Evolutionary conservation across 2,888 invertebrate species (phyloP).

Genomic region (Caenorhabditis japonica): DNA sequence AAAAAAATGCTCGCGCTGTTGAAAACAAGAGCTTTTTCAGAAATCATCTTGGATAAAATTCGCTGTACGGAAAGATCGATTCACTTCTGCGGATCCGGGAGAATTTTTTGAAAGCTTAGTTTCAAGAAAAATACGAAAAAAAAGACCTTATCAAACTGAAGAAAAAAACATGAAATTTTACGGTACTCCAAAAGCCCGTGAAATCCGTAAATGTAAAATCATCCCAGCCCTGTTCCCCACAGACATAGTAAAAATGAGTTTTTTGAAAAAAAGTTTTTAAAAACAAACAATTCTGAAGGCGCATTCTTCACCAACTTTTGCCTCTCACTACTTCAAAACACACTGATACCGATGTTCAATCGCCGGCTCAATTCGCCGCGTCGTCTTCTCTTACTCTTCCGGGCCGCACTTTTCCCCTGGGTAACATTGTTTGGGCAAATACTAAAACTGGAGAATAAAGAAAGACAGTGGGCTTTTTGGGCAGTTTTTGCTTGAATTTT

Average conservation of each 20-base stretch:
- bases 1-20: no score
- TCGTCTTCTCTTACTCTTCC: conserved; percentile 14
- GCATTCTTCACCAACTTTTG: no score
- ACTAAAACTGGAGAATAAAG: conserved; percentile 14
- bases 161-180: conserved; percentile 5
- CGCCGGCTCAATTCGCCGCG: conserved; percentile 7
- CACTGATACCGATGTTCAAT: conserved; percentile 35
- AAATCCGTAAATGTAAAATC: no score
- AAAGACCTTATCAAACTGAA: no score
- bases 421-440: conserved; percentile 23
- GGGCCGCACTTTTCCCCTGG: conserved; percentile 37
- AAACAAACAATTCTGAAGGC: conserved; percentile 24
- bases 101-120: background rate
- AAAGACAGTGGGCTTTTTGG: conserved; percentile 16
- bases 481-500: background rate
- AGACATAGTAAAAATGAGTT: background rate
- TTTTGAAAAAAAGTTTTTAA: background rate
- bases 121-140: background rate
- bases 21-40: no score
- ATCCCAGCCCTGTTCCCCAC: no score
- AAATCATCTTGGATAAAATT: no score
- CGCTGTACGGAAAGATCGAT: no score
- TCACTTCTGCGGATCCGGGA: no score
- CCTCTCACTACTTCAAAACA: conserved; percentile 16
- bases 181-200: no score